Percentiles rank a stretch among this genome's conserved stretches.
Evolutionary conservation across 2,888 invertebrate genomes (phyloP).

Genomic region (Gymnoscelis rufifasciata): DNA sequence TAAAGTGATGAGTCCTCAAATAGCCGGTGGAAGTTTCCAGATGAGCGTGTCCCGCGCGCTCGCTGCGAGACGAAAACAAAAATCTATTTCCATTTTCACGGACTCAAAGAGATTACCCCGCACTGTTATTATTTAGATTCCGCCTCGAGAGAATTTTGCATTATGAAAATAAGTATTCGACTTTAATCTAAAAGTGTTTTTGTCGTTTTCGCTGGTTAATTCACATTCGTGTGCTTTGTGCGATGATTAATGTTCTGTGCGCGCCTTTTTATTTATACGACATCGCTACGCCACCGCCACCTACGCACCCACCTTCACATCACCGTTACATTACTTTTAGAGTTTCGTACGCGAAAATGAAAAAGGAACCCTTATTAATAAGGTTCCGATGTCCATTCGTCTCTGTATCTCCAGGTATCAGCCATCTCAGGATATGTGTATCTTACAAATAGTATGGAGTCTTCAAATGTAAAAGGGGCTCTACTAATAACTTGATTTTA

Average conservation of each 20-base stretch:
- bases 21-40: too few relatives aligned
- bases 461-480: too few relatives aligned
- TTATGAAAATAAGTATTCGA: constrained; percentile 5
- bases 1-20: too few relatives aligned
- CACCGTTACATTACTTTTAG: neutral
- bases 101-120: constrained; percentile 6
- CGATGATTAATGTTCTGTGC: constrained; percentile 11
- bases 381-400: too few relatives aligned
- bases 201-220: constrained; percentile 7
- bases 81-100: constrained; percentile 2
- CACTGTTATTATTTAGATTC: constrained; percentile 6
- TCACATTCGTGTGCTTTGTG: constrained; percentile 4
- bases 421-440: too few relatives aligned
- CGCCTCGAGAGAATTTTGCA: constrained; percentile 1
- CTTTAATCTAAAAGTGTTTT: constrained; percentile 10
- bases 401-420: too few relatives aligned
- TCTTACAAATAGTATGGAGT: too few relatives aligned
- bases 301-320: neutral
- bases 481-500: too few relatives aligned
- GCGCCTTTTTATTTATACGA: neutral
- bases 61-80: neutral
- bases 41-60: neutral
- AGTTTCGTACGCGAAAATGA: too few relatives aligned
- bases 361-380: too few relatives aligned
- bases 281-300: neutral